Evolutionary conservation across 2,888 invertebrate species (phyloP).

Genomic region (Gryllus longicercus): DNA sequence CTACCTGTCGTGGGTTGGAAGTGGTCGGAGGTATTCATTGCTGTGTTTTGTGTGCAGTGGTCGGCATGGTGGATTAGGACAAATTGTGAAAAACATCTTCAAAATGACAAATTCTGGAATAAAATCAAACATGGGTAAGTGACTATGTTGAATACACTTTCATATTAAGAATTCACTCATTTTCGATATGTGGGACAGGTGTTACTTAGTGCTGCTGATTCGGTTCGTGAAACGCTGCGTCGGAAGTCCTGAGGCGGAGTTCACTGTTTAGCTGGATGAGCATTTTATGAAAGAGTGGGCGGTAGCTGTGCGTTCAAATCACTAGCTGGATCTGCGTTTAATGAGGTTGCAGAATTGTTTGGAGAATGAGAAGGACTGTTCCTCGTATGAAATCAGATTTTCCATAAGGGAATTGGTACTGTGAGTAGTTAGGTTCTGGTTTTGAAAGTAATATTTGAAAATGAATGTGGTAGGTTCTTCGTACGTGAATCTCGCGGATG

Average conservation of each 20-base stretch:
- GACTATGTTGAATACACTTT: neutral
- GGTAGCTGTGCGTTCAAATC: too few species aligned
- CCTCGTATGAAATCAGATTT: too few species aligned
- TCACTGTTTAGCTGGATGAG: too few species aligned
- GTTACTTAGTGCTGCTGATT: neutral
- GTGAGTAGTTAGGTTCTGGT: too few species aligned
- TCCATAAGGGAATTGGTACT: too few species aligned
- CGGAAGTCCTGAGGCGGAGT: neutral
- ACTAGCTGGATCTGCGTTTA: too few species aligned
- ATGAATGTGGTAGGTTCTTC: too few species aligned
- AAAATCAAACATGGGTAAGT: neutral
- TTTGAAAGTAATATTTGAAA: too few species aligned
- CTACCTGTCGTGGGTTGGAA: neutral
- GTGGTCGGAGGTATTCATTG: neutral
- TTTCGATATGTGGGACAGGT: neutral
- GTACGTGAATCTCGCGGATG: too few species aligned
- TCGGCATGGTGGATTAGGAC: neutral
- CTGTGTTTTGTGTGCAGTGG: neutral
- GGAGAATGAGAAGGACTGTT: too few species aligned
- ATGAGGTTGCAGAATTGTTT: too few species aligned
- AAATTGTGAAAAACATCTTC: neutral
- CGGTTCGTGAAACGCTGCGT: neutral
- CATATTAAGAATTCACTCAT: neutral
- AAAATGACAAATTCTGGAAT: neutral
- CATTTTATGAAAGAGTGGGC: too few species aligned